Percentiles rank a stretch among this genome's conserved stretches.
Conservation (phyloP, 2,797 vertebrate species). For the Cyclura pinguis region DNA sequence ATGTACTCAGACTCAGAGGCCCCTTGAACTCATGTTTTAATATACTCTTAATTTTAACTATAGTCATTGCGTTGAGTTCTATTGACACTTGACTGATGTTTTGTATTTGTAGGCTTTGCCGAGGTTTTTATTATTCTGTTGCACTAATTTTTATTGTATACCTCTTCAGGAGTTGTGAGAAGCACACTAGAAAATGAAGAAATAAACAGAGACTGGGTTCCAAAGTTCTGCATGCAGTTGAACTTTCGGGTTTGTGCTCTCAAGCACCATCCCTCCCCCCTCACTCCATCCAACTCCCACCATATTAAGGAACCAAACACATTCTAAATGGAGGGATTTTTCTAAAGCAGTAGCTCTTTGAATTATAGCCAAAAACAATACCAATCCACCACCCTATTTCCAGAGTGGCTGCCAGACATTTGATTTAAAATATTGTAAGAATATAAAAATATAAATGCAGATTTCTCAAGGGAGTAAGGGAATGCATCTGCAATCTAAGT, state of each 20-base stretch:
- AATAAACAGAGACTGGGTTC: not conserved
- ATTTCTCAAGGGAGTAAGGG: not conserved
- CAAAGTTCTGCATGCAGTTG: not conserved
- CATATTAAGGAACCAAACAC: not conserved
- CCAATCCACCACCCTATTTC: not conserved
- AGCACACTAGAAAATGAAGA: not conserved
- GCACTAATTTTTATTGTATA: not conserved
- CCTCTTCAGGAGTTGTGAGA: not conserved
- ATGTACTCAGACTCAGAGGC: not conserved
- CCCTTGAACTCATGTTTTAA: not conserved
- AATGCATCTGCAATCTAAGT: conserved; percentile 31
- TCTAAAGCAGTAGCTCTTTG: not conserved
- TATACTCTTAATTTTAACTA: not conserved
- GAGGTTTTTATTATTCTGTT: not conserved
- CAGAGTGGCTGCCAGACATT: not conserved
- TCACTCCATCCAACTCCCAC: too few relatives aligned
- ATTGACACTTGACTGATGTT: not conserved
- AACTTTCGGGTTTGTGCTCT: not conserved
- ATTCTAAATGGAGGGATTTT: not conserved
- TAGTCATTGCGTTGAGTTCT: not conserved
- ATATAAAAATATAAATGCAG: conserved; percentile 12
- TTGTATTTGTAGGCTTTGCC: not conserved
- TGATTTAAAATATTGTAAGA: conserved; percentile 17
- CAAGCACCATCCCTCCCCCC: not conserved
- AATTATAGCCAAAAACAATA: not conserved